phyloP scores from a whole-genome alignment of 1,140 invertebrate genomes.

The Vanessa tameamea region DNA sequence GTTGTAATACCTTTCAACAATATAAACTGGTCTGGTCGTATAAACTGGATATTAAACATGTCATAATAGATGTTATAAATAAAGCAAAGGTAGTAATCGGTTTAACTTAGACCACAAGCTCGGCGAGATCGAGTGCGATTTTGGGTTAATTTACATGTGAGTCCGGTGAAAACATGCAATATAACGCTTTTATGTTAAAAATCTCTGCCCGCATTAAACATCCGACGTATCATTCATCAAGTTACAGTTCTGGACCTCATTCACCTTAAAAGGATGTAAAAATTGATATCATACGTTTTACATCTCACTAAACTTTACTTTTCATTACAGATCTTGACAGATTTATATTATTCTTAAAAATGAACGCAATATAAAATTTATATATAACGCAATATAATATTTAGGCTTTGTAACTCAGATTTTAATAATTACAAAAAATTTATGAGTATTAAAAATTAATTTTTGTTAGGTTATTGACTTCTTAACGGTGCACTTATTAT shows the following conservation, averaged over 20 bases:
- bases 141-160: slow-evolving; percentile 44
- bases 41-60: no score
- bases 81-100: slow-evolving; percentile 6
- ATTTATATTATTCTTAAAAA: not conserved
- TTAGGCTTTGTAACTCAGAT: not conserved
- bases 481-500: not conserved
- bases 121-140: slow-evolving; percentile 32
- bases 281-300: slow-evolving; percentile 42
- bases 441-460: not conserved
- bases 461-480: slow-evolving; percentile 3
- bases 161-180: slow-evolving; percentile 33
- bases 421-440: not conserved
- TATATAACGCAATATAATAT: not conserved
- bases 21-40: no score
- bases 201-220: slow-evolving; percentile 50
- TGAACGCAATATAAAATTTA: not conserved
- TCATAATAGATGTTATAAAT: not conserved
- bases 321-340: slow-evolving; percentile 2
- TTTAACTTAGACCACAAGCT: slow-evolving; percentile 28
- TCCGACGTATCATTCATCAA: slow-evolving; percentile 50
- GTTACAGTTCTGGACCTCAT: slow-evolving; percentile 45
- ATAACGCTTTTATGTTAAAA: slow-evolving; percentile 50
- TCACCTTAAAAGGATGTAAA: slow-evolving; percentile 47
- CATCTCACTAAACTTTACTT: slow-evolving; percentile 28
- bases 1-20: no score